Conservation (phyloP, 2,113 vertebrate species). For the Centrocercus urophasianus region DNA sequence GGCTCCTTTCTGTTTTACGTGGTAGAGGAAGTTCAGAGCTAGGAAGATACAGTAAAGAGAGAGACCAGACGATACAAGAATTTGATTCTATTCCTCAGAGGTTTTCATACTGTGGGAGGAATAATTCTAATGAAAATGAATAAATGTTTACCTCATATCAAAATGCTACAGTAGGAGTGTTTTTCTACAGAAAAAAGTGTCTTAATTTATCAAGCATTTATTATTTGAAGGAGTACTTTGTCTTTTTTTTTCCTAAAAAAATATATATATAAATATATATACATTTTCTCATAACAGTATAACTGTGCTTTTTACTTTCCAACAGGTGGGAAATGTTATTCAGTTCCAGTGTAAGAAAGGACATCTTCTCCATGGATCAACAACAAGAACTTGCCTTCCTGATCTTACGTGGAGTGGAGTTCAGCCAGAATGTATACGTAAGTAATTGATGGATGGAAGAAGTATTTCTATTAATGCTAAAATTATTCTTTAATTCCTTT, state of each 20-base stretch:
- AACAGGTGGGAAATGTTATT: slow-evolving; percentile 91
- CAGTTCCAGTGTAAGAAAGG: slow-evolving; percentile 96
- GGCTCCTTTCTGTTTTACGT: neutral
- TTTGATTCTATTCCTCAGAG: neutral
- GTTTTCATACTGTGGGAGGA: neutral
- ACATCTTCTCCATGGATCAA: slow-evolving; percentile 95
- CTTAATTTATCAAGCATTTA: neutral
- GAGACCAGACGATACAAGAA: neutral
- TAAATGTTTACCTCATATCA: neutral
- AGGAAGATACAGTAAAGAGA: neutral
- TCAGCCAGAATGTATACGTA: slow-evolving; percentile 94
- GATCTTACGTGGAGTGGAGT: slow-evolving; percentile 96
- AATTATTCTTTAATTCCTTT: neutral
- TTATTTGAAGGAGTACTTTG: neutral
- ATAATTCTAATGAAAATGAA: neutral
- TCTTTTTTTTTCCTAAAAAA: neutral
- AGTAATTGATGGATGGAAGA: slow-evolving; percentile 26
- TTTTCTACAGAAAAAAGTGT: neutral
- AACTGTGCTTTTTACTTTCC: neutral
- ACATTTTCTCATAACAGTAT: neutral
- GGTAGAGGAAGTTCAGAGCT: neutral
- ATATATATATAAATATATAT: too few species aligned
- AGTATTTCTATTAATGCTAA: neutral
- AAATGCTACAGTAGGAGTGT: neutral
- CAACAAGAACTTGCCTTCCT: slow-evolving; percentile 92